Base-by-base conservation (phyloP, 2,797 vertebrate species). In the Cyprinella venusta region DNA sequence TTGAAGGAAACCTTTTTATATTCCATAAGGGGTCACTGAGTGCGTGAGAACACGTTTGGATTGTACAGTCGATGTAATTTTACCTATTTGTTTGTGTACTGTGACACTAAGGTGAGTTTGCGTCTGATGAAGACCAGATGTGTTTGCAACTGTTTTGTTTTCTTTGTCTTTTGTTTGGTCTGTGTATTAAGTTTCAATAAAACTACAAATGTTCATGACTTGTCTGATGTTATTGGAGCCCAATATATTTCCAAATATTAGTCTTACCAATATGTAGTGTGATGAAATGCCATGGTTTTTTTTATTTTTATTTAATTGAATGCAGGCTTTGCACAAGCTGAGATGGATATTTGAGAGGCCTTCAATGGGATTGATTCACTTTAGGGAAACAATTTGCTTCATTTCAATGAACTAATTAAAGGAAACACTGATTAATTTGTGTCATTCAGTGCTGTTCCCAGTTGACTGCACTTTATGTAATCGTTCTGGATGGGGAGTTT, bases 101-200 rank as follows among this genome's bases (percentile, higher is more conserved):
- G 83, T 80, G 67, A 83, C 59, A 24, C 56, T 71, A 83, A 71
- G 33, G 21, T 50, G 54, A 19, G 6, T 16, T 65, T 36, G 48
- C 42, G 52, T 52, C 72, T 21, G 75, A 40, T 52, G 54, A 24
- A 52, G 4, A 8, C 15, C 13, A 61, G 9, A 54, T n/a, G 10
- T 84, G 63, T 82, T 74, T 61, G 63, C 79, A 71, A 50, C 69
- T 2, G 52, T 85, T 85, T 50, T 56, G 33, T 56, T 61, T 83
- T 84, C 48, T 54, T 24, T 1, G 74, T 76, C n/a, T 84, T 86
- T 38, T 40, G 70, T 87, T 63, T 82, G 65, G 68, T 67, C 70
- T 21, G 40, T 76, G 71, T 52, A 69, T 81, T 80, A 63, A 68
- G 80, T 85, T 87, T 81, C 67, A 87, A 85, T 87, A 79, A 85